These are phyloP conservation scores for Sylvietta virens DNA, from an alignment of 2,113 vertebrate genomes.

Conservation along the genomic window DNA sequence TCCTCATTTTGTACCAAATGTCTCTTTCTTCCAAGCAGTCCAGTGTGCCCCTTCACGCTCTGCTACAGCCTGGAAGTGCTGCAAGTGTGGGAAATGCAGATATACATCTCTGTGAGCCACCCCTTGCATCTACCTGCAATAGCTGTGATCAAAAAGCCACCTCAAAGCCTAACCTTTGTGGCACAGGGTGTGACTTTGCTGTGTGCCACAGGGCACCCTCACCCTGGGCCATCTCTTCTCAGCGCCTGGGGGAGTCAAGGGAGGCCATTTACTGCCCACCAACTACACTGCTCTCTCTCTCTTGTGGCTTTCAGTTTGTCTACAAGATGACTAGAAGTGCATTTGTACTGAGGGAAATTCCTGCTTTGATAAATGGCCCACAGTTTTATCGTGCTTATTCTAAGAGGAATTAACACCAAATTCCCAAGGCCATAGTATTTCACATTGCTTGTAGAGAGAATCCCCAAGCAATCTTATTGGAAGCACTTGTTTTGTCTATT, in stretches of 20 bases:
- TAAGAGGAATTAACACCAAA: conserved; percentile 30
- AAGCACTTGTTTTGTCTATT: conserved; percentile 30
- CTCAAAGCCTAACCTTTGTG: not conserved
- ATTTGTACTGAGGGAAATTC: not conserved
- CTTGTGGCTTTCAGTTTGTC: not conserved
- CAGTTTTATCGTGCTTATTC: not conserved
- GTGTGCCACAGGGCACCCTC: rapidly evolving
- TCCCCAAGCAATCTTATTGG: not conserved
- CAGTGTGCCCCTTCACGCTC: not conserved
- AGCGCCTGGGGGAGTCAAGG: rapidly evolving
- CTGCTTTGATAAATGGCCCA: not conserved
- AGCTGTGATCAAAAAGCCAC: not conserved
- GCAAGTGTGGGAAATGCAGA: not conserved
- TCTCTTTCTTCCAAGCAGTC: not conserved
- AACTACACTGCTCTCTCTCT: not conserved
- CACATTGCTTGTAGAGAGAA: not conserved
- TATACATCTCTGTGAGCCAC: not conserved
- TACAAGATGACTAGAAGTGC: not conserved
- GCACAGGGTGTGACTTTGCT: not conserved
- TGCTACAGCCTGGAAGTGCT: not conserved
- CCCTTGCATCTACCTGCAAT: not conserved
- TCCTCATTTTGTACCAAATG: not conserved
- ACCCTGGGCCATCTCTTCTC: rapidly evolving
- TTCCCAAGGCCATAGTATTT: conserved; percentile 38
- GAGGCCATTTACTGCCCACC: rapidly evolving